Conservation (phyloP, 2,888 invertebrate genomes). For the Watsonalla binaria region DNA sequence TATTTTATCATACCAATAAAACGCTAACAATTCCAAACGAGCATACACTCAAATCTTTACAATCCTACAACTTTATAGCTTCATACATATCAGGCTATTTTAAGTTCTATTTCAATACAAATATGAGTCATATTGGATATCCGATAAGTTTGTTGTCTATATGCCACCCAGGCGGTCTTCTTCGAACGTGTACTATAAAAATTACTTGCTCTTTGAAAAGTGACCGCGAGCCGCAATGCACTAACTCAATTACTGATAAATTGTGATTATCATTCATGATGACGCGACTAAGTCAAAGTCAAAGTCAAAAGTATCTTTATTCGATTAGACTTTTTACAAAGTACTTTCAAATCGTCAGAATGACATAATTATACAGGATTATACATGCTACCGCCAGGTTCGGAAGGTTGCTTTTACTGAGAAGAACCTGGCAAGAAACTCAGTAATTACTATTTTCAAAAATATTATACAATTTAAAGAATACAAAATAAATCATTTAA, state of each 20-base stretch:
- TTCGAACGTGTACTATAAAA: constrained; percentile 51
- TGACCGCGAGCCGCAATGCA: neutral
- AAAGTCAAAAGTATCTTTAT: no score
- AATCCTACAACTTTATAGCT: neutral
- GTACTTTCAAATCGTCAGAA: no score
- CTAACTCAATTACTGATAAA: neutral
- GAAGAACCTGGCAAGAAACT: no score
- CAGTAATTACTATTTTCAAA: no score
- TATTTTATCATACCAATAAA: constrained; percentile 1
- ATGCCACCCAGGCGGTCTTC: constrained; percentile 59
- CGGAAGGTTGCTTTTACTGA: no score
- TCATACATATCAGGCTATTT: neutral
- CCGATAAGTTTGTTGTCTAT: constrained; percentile 15
- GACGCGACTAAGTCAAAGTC: no score
- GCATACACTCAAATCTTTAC: constrained; percentile 1
- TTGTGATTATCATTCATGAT: neutral
- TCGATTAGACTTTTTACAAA: no score
- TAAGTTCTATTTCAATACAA: neutral
- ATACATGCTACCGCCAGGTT: no score
- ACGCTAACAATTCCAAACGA: constrained; percentile 1
- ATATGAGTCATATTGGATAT: neutral
- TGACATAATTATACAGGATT: no score
- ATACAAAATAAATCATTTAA: no score
- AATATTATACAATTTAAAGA: no score
- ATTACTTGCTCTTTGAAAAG: constrained; percentile 28